These are phyloP conservation scores for Meganola albula DNA, from an alignment of 2,888 invertebrate species.

Conservation along the genomic window DNA sequence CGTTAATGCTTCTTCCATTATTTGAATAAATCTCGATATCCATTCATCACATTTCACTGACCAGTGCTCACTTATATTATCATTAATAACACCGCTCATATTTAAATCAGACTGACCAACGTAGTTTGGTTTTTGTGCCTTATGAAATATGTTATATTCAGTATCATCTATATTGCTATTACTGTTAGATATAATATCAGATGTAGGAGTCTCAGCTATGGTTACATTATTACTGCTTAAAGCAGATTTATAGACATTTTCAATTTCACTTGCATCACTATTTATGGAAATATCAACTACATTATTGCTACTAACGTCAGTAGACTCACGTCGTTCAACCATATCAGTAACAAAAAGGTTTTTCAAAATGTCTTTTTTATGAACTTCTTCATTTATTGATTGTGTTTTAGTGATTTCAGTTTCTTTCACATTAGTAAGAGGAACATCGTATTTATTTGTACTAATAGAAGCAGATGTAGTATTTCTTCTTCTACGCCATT, in stretches of 20 bases:
- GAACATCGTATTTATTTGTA: background rate
- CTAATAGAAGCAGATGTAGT: slow-evolving; percentile 9
- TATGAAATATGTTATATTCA: slow-evolving; percentile 2
- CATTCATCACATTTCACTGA: slow-evolving; percentile 52
- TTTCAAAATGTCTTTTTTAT: too few species aligned
- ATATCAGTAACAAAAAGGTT: too few species aligned
- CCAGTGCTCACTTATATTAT: slow-evolving; percentile 46
- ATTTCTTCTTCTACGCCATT: slow-evolving; percentile 38
- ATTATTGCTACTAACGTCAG: too few species aligned
- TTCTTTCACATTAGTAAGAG: background rate
- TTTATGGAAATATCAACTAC: too few species aligned
- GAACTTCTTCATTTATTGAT: slow-evolving; percentile 1
- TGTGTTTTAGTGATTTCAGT: background rate
- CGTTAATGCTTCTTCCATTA: slow-evolving; percentile 61
- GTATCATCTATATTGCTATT: slow-evolving; percentile 32
- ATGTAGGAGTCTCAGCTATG: slow-evolving; percentile 39
- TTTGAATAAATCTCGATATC: slow-evolving; percentile 57
- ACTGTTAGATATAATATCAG: slow-evolving; percentile 39
- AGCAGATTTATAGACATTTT: too few species aligned
- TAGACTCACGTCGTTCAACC: too few species aligned
- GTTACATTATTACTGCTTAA: slow-evolving; percentile 22
- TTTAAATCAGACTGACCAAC: slow-evolving; percentile 11
- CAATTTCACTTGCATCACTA: too few species aligned
- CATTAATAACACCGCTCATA: slow-evolving; percentile 45
- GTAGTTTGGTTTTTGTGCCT: background rate